Evolutionary conservation across 1,140 invertebrate species (phyloP), one percentile per base, ranked within the genome.

Genomic region (Pteromalus puparum): DNA sequence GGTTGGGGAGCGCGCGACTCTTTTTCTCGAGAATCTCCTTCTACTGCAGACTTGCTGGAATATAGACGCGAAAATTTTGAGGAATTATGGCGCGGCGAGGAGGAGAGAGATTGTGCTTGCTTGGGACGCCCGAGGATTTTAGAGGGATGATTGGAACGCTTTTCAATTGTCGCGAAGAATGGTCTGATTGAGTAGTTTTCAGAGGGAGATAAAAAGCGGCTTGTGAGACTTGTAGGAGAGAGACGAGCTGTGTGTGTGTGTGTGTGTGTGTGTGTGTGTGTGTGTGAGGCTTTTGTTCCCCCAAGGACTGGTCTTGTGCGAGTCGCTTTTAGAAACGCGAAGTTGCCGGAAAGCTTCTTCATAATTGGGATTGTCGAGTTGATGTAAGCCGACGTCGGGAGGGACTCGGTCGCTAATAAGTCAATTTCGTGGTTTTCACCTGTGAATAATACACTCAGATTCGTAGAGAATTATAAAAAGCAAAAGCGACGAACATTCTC

Each of bases 111-210:
- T 15, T 53, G 53, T 21, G 53, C 53, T 61, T 61, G 53, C 13
- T 18, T 21, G 18, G 34, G n/a, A 42, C 10, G 30, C 5, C 18
- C n/a, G n/a, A 7, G 26, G 28, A 46, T 74, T 10, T 74, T 30
- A 26, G 48, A 1, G 48, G 24, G 28, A 21, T 61, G 70, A 53
- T 74, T 73, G 70, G 28, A 81, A n/a, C 21, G 6, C 28, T 72
- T 61, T 81, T 73, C 72, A 26, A 74, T 81, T 81, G 42, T 24
- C 18, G 30, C 15, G 28, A 30, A 68, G 77, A 79, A 67, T 68
- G 28, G 77, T 30, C 77, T 68, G 77, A 79, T 79, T 67, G 77
- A 74, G 34, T 42, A 13, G 53, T 30, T 78, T 30, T 61, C n/a
- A 48, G 74, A 48, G 30, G 6, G 21, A 61, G 53, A 61, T 61